phyloP scores from a whole-genome alignment of 1,140 invertebrate species.

The Panagrolaimus sp. region DNA sequence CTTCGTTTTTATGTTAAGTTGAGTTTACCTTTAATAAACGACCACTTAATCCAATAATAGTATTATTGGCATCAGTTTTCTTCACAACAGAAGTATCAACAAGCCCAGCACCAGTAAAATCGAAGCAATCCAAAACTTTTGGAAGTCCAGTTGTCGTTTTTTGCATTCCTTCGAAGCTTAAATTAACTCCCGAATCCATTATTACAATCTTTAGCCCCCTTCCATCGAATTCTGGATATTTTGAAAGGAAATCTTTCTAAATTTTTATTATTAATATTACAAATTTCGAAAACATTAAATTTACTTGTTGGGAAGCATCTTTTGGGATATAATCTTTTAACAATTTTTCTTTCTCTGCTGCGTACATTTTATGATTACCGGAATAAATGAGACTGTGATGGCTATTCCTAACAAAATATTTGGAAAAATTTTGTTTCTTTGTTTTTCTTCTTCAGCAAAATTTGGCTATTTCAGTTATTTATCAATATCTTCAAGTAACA shows the following conservation, averaged over 20 bases:
- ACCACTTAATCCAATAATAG: slow-evolving; percentile 74
- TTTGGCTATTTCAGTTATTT: too few species aligned
- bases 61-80: slow-evolving; percentile 67
- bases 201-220: slow-evolving; percentile 82
- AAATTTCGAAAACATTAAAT: not conserved
- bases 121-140: slow-evolving; percentile 87
- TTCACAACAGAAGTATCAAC: slow-evolving; percentile 77
- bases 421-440: too few species aligned
- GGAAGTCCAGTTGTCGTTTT: slow-evolving; percentile 75
- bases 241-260: slow-evolving; percentile 68
- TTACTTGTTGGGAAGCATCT: not conserved
- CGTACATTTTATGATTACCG: too few species aligned
- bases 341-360: too few species aligned
- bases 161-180: slow-evolving; percentile 77
- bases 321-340: not conserved
- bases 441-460: too few species aligned
- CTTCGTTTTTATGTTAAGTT: slow-evolving; percentile 61
- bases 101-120: slow-evolving; percentile 88
- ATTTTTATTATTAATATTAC: too few species aligned
- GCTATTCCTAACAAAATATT: too few species aligned
- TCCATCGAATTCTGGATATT: slow-evolving; percentile 86
- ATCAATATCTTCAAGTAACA: too few species aligned
- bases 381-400: too few species aligned
- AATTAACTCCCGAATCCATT: slow-evolving; percentile 93
- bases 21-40: slow-evolving; percentile 67